Percentiles rank a stretch among this genome's conserved stretches.
Conservation (phyloP, 2,113 vertebrate genomes). For the Nothobranchius kuhntae region DNA sequence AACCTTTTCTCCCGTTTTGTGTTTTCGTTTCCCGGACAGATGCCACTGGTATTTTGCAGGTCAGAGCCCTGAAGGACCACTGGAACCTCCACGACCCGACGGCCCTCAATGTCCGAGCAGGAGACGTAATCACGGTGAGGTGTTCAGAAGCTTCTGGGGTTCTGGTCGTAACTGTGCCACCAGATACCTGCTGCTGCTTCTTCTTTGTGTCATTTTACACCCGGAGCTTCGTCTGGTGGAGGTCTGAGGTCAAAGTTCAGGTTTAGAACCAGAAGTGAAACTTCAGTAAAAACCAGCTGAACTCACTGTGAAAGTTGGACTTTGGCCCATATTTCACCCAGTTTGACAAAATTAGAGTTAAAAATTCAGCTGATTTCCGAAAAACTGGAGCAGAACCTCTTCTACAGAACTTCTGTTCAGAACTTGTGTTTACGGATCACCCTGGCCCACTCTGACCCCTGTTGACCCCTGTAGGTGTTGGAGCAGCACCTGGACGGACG, state of each 20-base stretch:
- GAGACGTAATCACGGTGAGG: constrained; percentile 91
- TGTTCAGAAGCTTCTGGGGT: background rate
- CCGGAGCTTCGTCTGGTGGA: background rate
- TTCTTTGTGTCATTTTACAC: background rate
- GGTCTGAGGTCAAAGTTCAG: too few species aligned
- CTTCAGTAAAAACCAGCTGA: too few species aligned
- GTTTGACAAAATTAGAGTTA: too few species aligned
- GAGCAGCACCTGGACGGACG: constrained; percentile 93
- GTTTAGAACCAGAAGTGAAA: too few species aligned
- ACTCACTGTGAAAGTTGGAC: too few species aligned
- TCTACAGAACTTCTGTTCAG: too few species aligned
- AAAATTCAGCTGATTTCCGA: too few species aligned
- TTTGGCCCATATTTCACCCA: too few species aligned
- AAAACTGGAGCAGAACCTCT: too few species aligned
- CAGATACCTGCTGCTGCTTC: background rate
- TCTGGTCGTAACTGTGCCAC: background rate
- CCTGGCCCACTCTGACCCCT: background rate
- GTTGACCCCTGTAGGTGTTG: constrained; percentile 80
- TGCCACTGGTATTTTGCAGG: constrained; percentile 92
- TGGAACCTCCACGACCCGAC: constrained; percentile 97
- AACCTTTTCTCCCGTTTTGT: too few species aligned
- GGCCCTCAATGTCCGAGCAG: constrained; percentile 91
- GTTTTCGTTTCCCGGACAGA: constrained; percentile 72
- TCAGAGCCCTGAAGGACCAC: constrained; percentile 94
- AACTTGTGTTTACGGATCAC: too few species aligned